Percentiles rank a stretch among this genome's conserved stretches.
Evolutionary conservation across 2,113 vertebrate genomes (phyloP).

Genomic region (Carassius gibelio): DNA sequence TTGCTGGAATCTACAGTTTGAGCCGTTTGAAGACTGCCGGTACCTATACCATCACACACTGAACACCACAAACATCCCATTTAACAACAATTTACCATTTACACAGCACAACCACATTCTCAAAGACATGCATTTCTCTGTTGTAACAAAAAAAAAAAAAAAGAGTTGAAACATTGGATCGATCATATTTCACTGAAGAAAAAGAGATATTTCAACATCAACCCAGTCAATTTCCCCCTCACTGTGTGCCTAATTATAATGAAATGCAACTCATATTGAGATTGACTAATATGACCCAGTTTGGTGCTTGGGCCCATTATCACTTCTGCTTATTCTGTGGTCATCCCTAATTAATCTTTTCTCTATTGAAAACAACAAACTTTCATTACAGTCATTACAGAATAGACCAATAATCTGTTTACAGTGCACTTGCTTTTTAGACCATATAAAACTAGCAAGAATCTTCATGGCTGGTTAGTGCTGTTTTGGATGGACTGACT

Average conservation of each 20-base stretch:
- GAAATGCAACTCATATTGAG: conserved; percentile 65
- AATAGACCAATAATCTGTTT: conserved; percentile 21
- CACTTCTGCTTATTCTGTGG: conserved; percentile 75
- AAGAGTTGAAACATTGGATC: neutral
- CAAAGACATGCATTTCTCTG: neutral
- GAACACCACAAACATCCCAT: conserved; percentile 12
- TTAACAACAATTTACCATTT: neutral
- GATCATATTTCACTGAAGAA: neutral
- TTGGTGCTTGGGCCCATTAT: conserved; percentile 75
- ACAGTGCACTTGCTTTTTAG: neutral
- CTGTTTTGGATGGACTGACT: neutral
- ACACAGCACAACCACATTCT: neutral
- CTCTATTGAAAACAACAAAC: conserved; percentile 68
- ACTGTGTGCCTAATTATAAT: conserved; percentile 28
- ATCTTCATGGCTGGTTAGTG: neutral
- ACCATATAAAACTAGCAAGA: neutral
- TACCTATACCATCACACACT: conserved; percentile 97
- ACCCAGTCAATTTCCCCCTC: neutral
- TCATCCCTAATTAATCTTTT: conserved; percentile 69
- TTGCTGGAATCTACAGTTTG: conserved; percentile 98
- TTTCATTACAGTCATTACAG: neutral
- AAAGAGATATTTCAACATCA: conserved; percentile 2
- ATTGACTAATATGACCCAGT: conserved; percentile 75
- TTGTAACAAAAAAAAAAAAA: neutral
- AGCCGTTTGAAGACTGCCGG: conserved; percentile 86